A percentile compares a stretch with the other conserved stretches of the same genome.
Evolutionary conservation across 2,113 vertebrate species (phyloP).

Genomic region (Ailurus styani): DNA sequence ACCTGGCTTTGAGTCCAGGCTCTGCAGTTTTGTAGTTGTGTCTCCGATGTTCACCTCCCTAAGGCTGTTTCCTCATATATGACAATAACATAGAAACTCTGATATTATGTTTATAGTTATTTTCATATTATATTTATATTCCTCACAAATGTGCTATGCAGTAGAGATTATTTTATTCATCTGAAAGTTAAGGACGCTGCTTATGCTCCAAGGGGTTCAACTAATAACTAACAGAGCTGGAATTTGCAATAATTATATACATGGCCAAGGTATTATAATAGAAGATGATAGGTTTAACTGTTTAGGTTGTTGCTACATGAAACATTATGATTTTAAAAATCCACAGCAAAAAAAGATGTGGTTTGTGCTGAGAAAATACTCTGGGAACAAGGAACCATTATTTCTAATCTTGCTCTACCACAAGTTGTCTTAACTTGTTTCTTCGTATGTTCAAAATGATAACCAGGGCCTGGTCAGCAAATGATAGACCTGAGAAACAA

Average conservation of each 20-base stretch:
- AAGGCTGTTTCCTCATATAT: background rate
- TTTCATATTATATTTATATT: background rate
- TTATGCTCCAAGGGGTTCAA: background rate
- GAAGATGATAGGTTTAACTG: background rate
- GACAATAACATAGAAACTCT: background rate
- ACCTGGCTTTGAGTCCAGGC: background rate
- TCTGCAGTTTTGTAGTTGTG: background rate
- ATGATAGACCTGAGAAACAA: background rate
- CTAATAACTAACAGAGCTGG: background rate
- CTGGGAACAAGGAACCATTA: background rate
- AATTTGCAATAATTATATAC: background rate
- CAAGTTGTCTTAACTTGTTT: slow-evolving; percentile 43
- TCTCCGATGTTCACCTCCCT: background rate
- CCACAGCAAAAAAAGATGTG: background rate
- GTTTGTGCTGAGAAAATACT: background rate
- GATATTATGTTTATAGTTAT: background rate
- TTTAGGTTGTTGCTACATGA: background rate
- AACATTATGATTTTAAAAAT: background rate
- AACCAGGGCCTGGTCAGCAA: background rate
- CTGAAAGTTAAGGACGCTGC: background rate
- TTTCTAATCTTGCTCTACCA: slow-evolving; percentile 28
- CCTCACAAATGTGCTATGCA: background rate
- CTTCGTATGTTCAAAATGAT: background rate
- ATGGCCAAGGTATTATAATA: background rate
- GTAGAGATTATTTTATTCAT: background rate